Evolutionary conservation across 2,113 vertebrate species (phyloP).

Genomic region (Pogona vitticeps): DNA sequence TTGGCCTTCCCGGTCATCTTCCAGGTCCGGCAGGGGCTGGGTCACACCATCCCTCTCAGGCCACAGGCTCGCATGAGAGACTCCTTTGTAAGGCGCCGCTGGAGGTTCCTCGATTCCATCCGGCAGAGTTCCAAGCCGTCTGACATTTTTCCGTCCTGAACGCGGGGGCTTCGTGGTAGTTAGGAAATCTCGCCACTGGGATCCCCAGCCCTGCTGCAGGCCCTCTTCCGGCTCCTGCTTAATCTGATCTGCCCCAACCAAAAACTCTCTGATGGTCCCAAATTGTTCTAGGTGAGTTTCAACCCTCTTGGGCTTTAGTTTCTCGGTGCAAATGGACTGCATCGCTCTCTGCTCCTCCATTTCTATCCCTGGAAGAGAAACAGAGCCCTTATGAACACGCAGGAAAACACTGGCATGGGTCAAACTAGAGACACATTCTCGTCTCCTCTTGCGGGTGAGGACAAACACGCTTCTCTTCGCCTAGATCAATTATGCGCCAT

Average conservation of each 20-base stretch:
- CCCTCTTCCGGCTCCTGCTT: not conserved
- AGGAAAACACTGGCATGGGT: not conserved
- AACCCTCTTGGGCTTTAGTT: not conserved
- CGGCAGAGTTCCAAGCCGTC: not conserved
- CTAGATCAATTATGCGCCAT: not conserved
- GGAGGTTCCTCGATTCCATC: not conserved
- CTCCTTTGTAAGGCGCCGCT: not conserved
- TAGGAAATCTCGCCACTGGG: slow-evolving; percentile 3
- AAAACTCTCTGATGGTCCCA: not conserved
- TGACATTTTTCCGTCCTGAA: too few species aligned
- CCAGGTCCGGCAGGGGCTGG: not conserved
- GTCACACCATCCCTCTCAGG: not conserved
- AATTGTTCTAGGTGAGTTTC: not conserved
- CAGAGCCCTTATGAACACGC: not conserved
- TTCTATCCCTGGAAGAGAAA: not conserved
- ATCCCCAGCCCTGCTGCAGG: not conserved
- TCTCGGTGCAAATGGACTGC: not conserved
- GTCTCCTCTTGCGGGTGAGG: too few species aligned
- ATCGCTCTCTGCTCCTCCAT: not conserved
- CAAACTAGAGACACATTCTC: not conserved
- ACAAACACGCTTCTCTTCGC: not conserved
- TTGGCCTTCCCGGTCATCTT: too few species aligned
- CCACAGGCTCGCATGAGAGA: not conserved
- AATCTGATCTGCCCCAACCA: not conserved
- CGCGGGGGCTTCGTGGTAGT: not conserved